Evolutionary conservation across 1,140 invertebrate species (phyloP).

Genomic region (Caerostris extrusa): DNA sequence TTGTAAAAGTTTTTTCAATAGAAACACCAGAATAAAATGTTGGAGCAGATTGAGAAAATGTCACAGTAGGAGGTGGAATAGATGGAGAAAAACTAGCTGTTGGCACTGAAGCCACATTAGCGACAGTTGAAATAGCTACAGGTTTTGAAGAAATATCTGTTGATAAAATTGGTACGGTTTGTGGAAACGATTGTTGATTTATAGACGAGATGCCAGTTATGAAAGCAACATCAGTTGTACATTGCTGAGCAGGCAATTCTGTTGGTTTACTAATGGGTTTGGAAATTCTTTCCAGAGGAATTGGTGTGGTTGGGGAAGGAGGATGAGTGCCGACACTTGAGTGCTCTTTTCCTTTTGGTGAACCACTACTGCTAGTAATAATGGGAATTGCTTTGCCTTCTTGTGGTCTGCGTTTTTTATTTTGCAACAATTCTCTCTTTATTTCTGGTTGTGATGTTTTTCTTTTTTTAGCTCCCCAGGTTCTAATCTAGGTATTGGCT

Average conservation of each 20-base stretch:
- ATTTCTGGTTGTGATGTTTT: constrained; percentile 8
- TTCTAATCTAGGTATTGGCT: constrained; percentile 60
- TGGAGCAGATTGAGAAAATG: constrained; percentile 48
- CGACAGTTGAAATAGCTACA: too few species aligned
- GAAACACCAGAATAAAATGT: constrained; percentile 32
- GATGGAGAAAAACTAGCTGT: constrained; percentile 1
- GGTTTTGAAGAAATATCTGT: background rate
- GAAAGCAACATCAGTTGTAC: constrained; percentile 35
- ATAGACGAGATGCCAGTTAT: constrained; percentile 28
- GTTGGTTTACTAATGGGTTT: constrained; percentile 14
- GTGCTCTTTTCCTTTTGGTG: constrained; percentile 38
- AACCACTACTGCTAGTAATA: constrained; percentile 15
- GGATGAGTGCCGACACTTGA: constrained; percentile 52
- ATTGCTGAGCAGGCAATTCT: background rate
- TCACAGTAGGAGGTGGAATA: constrained; percentile 52
- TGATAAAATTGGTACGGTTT: background rate
- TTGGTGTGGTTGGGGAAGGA: constrained; percentile 50
- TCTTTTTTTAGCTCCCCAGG: constrained; percentile 67
- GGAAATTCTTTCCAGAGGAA: background rate
- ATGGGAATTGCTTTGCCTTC: constrained; percentile 68
- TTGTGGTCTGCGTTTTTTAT: background rate
- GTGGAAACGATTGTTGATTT: background rate
- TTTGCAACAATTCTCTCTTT: constrained; percentile 40
- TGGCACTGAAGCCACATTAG: background rate
- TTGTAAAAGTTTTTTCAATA: constrained; percentile 22